A percentile compares a stretch with the other conserved stretches of the same genome.
Conservation (phyloP, 1,140 invertebrate genomes). For the Calliopsis andreniformis region DNA sequence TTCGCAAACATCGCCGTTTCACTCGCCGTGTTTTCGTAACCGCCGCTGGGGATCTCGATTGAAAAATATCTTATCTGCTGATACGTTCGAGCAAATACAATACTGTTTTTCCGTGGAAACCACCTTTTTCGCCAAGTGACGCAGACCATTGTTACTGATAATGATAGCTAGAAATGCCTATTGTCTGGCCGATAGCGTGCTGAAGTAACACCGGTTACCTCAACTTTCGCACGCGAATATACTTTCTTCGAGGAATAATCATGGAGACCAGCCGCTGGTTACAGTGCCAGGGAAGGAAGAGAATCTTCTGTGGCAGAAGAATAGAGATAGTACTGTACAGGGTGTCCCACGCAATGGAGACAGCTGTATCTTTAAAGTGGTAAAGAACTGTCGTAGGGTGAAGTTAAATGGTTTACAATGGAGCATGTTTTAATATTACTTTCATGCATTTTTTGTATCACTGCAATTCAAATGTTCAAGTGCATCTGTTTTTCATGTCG, state of each 20-base stretch:
- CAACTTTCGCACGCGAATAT: no score
- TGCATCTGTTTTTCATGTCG: no score
- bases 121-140: neutral
- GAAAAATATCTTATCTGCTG: constrained; percentile 28
- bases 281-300: no score
- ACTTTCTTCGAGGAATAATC: neutral
- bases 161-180: constrained; percentile 3
- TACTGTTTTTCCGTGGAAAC: neutral
- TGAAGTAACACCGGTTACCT: neutral
- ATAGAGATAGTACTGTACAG: no score
- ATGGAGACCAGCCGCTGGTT: neutral
- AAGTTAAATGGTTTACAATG: no score
- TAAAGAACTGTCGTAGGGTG: no score
- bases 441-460: no score
- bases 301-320: no score
- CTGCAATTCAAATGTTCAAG: no score
- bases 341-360: no score
- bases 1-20: neutral
- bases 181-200: neutral
- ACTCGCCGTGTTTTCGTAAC: neutral
- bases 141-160: constrained; percentile 12
- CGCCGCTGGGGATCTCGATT: neutral
- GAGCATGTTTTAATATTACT: no score
- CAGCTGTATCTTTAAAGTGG: no score
- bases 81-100: constrained; percentile 7